phyloP scores from a whole-genome alignment of 2,113 vertebrate genomes.

The Ctenodactylus gundi region DNA sequence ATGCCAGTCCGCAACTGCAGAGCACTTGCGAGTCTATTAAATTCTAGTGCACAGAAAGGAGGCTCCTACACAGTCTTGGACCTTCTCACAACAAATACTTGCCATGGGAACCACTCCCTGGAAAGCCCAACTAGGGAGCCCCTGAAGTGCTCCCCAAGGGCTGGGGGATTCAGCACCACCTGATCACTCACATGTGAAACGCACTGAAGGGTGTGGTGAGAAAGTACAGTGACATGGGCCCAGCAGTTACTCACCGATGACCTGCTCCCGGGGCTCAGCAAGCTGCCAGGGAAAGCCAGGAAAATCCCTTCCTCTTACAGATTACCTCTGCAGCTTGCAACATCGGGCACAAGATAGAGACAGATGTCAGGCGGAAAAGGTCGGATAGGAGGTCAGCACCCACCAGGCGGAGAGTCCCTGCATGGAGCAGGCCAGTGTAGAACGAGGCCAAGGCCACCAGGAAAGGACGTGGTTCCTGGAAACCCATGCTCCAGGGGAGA shows the following conservation, averaged over 20 bases:
- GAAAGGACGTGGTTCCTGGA: not conserved
- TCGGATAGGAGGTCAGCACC: not conserved
- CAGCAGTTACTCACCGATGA: too few species aligned
- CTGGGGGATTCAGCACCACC: not conserved
- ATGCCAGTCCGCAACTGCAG: not conserved
- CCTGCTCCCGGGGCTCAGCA: too few species aligned
- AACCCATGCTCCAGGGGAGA: not conserved
- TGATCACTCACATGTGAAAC: not conserved
- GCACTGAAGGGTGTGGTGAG: not conserved
- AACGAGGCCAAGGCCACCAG: slow-evolving; percentile 16
- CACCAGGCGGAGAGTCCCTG: not conserved
- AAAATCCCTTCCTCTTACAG: not conserved
- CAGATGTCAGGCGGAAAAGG: not conserved
- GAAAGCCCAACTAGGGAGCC: not conserved
- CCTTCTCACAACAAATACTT: not conserved
- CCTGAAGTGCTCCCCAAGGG: not conserved
- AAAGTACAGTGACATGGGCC: not conserved
- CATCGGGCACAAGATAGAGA: not conserved
- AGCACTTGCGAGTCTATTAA: not conserved
- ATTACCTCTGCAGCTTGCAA: not conserved
- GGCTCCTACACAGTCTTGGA: not conserved
- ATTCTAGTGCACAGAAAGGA: not conserved
- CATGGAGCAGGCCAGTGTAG: not conserved
- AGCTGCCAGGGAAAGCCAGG: not conserved
- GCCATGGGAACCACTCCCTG: not conserved